Conservation (phyloP, 2,888 invertebrate species). For the Drosophila leonis region DNA sequence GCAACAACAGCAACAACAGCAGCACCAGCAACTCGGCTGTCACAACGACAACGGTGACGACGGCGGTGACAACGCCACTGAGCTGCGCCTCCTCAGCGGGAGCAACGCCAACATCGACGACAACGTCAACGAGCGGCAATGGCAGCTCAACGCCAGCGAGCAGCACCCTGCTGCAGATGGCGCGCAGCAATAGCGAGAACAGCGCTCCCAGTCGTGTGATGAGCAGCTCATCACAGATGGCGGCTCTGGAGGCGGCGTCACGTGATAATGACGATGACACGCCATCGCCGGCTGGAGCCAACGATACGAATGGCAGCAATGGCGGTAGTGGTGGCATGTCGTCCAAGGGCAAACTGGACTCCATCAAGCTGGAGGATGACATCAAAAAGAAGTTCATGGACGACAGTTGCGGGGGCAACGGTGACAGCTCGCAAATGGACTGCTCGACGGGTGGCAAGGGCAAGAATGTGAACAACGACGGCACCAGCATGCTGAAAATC, state of each 20-base stretch:
- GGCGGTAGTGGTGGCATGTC: constrained; percentile 69
- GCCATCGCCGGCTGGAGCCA: constrained; percentile 86
- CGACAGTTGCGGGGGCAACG: constrained; percentile 83
- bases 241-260: constrained; percentile 90
- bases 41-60: constrained; percentile 70
- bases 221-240: constrained; percentile 88
- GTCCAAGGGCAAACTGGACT: constrained; percentile 89
- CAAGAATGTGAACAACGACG: constrained; percentile 89
- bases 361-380: constrained; percentile 89
- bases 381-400: constrained; percentile 90
- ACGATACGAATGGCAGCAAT: constrained; percentile 67
- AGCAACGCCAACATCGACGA: constrained; percentile 65
- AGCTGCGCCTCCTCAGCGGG: constrained; percentile 65
- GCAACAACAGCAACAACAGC: constrained; percentile 74
- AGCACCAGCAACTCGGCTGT: constrained; percentile 74
- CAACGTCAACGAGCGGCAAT: constrained; percentile 63
- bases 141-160: constrained; percentile 42
- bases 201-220: constrained; percentile 56
- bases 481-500: constrained; percentile 83
- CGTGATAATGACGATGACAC: constrained; percentile 89
- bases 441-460: constrained; percentile 86
- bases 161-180: constrained; percentile 50
- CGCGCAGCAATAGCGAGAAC: constrained; percentile 29
- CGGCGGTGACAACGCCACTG: constrained; percentile 60
- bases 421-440: constrained; percentile 85